Evolutionary conservation across 2,797 vertebrate genomes (phyloP), one percentile per base, ranked within the genome.

Genomic region (Pangasius mekongensis): DNA sequence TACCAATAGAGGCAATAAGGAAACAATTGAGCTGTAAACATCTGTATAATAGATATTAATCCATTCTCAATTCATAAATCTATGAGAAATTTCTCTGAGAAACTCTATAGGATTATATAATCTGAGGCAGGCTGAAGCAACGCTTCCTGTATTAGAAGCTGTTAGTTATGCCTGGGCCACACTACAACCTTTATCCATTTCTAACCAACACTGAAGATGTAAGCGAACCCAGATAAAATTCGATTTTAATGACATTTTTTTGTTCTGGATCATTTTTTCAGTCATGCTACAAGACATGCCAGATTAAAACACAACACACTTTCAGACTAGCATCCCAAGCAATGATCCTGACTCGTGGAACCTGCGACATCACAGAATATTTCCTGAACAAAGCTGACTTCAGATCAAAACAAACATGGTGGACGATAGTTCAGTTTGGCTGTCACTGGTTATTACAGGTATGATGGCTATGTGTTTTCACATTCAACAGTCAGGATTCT

Each of bases 91-190:
- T 47, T 27, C 33, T 77, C 11, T 89, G 74, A 54, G 36, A n/a
- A 54, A 66, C 81, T 58, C 33, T 87, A 85, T 83, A 89, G 73
- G 66, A 89, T 84, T 91, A 60, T 62, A 86, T 82, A 82, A 74
- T 88, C 67, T 82, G 83, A 90, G 76, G 62, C 88, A 90, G 64
- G 43, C 56, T 54, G 22, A 84, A 69, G 30, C 83, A 83, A 4
- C 58, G 16, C 39, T 47, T 47, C 58, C 13, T 69, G 24, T 52
- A 20, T 49, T 52, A 67, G n/a, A 84, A 84, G 14, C 18, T 84
- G n/a, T 62, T 36, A 13, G 7, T 77, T 77, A 77, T 20, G 14
- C 49, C n/a, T 24, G 33, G 22, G 33, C 14, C 39, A 67, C 3
- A 33, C 18, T 52, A 69, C n/a, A 69, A 49, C 8, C 18, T 36